Conservation (phyloP, 1,140 invertebrate species). For the Oscheius sp. region DNA sequence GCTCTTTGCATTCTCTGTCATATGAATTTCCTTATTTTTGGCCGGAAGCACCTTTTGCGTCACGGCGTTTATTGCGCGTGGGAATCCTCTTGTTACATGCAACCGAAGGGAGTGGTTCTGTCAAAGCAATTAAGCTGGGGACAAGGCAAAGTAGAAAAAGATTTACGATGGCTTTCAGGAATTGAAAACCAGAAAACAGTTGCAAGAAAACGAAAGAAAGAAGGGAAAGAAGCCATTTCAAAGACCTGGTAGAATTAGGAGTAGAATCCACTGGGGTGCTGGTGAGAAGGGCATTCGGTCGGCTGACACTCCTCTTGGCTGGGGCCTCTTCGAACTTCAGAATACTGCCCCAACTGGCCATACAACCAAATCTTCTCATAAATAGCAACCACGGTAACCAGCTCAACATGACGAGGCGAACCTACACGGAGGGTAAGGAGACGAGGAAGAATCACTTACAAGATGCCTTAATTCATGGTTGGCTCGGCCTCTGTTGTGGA, state of each 20-base stretch:
- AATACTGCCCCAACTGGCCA: conserved; percentile 19
- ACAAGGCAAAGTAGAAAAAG: no score
- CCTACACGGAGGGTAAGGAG: conserved; percentile 13
- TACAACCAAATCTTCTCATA: conserved; percentile 38
- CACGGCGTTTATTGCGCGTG: no score
- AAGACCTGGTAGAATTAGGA: neutral
- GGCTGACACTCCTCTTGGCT: conserved; percentile 7
- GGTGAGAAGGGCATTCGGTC: neutral
- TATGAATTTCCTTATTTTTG: no score
- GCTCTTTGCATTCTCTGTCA: no score
- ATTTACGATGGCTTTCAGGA: no score
- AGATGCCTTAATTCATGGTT: conserved; percentile 88
- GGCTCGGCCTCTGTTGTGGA: conserved; percentile 93
- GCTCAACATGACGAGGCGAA: conserved; percentile 35
- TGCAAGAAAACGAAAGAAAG: neutral
- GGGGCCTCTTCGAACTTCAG: conserved; percentile 6
- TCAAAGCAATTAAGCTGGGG: no score
- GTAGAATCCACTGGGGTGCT: neutral
- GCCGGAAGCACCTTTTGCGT: no score
- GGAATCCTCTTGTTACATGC: no score
- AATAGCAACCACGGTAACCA: conserved; percentile 43
- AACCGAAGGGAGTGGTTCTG: no score
- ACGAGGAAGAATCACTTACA: conserved; percentile 69
- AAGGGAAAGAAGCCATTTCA: neutral
- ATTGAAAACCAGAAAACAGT: no score